A percentile compares a stretch with the other conserved stretches of the same genome.
These are phyloP conservation scores for Piaya cayana DNA, from an alignment of 2,113 vertebrate genomes.

Conservation along the genomic window DNA sequence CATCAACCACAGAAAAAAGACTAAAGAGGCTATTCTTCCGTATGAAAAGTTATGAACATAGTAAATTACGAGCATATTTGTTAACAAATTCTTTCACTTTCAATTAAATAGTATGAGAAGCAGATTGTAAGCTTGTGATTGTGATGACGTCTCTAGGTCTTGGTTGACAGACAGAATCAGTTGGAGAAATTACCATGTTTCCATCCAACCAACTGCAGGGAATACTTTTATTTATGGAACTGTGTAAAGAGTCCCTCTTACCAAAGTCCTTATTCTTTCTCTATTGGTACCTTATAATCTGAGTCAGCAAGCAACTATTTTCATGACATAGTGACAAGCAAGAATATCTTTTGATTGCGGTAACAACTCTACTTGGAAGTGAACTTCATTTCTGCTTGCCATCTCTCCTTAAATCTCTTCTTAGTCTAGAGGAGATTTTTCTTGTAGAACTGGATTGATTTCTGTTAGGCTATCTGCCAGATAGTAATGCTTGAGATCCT, in stretches of 20 bases:
- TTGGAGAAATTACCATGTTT: neutral
- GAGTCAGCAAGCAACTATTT: neutral
- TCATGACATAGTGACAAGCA: neutral
- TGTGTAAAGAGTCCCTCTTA: neutral
- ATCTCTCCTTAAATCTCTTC: neutral
- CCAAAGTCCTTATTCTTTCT: neutral
- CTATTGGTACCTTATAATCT: neutral
- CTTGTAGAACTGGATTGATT: neutral
- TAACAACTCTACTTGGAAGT: neutral
- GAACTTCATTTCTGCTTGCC: neutral
- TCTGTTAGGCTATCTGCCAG: neutral
- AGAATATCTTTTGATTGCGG: neutral
- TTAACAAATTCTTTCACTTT: neutral
- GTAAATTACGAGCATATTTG: neutral
- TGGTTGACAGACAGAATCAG: neutral
- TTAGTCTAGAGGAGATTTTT: neutral
- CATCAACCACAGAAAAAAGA: neutral
- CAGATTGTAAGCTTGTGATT: neutral
- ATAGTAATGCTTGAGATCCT: neutral
- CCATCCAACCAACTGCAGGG: neutral
- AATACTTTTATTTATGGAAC: neutral
- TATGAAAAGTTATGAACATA: neutral
- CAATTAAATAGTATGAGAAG: neutral
- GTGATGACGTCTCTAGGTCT: neutral
- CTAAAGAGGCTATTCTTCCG: neutral